Conservation (phyloP, 1,140 invertebrate species). For the Tachypleus tridentatus region DNA sequence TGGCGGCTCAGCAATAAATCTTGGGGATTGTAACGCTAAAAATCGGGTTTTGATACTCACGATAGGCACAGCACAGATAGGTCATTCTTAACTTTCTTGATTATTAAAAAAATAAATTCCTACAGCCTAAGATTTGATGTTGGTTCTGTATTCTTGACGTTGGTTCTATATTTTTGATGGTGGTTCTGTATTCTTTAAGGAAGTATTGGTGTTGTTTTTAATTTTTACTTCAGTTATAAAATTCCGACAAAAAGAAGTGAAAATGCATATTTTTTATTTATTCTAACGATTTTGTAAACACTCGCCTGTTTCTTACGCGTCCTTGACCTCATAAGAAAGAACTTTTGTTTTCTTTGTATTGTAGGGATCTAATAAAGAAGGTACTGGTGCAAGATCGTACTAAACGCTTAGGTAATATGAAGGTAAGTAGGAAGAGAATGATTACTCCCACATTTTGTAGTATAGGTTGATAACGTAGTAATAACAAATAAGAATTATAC, state of each 20-base stretch:
- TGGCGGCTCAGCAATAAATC: too few relatives aligned
- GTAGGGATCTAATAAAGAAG: slow-evolving; percentile 79
- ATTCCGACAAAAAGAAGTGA: background rate
- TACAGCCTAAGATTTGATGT: too few relatives aligned
- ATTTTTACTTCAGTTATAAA: background rate
- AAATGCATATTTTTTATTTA: background rate
- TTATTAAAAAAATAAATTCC: too few relatives aligned
- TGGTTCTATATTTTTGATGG: too few relatives aligned
- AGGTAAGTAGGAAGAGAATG: slow-evolving; percentile 48
- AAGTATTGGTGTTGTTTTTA: background rate
- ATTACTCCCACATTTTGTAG: slow-evolving; percentile 2
- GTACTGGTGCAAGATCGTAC: slow-evolving; percentile 83
- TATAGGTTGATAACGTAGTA: background rate
- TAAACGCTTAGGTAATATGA: slow-evolving; percentile 89
- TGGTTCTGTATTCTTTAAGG: too few relatives aligned
- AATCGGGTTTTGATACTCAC: too few relatives aligned
- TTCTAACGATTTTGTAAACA: background rate
- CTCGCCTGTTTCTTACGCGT: too few relatives aligned
- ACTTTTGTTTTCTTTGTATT: slow-evolving; percentile 17
- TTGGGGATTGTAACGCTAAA: too few relatives aligned
- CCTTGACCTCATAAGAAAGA: too few relatives aligned
- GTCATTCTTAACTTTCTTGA: too few relatives aligned
- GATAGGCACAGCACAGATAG: too few relatives aligned
- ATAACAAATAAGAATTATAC: background rate
- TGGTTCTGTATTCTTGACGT: too few relatives aligned